Evolutionary conservation across 2,113 vertebrate genomes (phyloP), one percentile per base, ranked within the genome.

Genomic region (Macrotis lagotis): DNA sequence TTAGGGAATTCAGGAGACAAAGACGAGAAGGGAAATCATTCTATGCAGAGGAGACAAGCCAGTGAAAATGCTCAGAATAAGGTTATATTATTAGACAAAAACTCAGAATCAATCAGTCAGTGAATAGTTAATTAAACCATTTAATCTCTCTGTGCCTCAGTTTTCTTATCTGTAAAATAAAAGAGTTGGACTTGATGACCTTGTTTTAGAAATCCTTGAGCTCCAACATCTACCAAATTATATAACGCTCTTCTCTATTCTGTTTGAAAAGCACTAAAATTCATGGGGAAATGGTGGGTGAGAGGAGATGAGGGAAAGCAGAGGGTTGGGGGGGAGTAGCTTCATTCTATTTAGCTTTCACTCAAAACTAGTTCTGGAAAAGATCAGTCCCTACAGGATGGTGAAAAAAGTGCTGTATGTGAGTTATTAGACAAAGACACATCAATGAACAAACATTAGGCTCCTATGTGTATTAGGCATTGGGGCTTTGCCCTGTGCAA

Each of bases 271-370:
- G n/a, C n/a, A 74, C 37, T 37, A n/a, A 74, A 19, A 5, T n/a
- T 74, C 31, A 74, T 74, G 59, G 59, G 59, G 37, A n/a, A 3
- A 37, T 66, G 31, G 11, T 28, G 7, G 11, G 59, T 4, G 11
- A 12, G 12, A 37, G 24, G 12, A 66, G 37, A 19, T 37, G 16
- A 16, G 37, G 37, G 37, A n/a, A 16, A 8, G 12, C 37, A n/a
- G 14, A 19, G 37, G 16, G 31, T 6, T 6, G 1, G 3, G 6
- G 6, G 1, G 14, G 37, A 74, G 1, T 19, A 16, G 1, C 37
- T 74, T 74, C 9, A n/a, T 74, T 74, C 59, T 74, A n/a, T n/a
- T 74, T 74, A 74, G 7, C 59, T n/a, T 74, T 74, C 59, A n/a
- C 59, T n/a, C 14, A n/a, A 37, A 74, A 74, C 37, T 2, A 22